A percentile compares a stretch with the other conserved stretches of the same genome.
Evolutionary conservation across 1,140 invertebrate genomes (phyloP).

Genomic region (Bombus picipes): DNA sequence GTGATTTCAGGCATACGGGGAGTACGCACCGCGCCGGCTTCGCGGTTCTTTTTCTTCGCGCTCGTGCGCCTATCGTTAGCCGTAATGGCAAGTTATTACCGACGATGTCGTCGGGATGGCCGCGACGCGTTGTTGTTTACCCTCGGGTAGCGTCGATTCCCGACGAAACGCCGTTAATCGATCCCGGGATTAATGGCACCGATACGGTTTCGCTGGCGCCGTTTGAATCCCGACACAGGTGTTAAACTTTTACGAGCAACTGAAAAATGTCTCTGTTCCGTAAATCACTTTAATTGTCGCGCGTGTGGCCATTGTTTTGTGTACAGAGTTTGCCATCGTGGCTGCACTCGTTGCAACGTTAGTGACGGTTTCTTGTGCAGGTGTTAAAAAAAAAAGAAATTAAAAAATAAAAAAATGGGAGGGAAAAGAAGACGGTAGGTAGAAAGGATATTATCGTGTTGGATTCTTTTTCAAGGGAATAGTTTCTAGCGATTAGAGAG

Average conservation of each 20-base stretch:
- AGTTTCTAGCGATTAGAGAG: neutral
- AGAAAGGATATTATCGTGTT: too few relatives aligned
- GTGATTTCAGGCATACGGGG: slow-evolving; percentile 51
- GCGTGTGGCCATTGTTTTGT: neutral
- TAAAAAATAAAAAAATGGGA: neutral
- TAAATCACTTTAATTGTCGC: slow-evolving; percentile 52
- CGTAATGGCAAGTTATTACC: slow-evolving; percentile 73
- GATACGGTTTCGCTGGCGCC: slow-evolving; percentile 2
- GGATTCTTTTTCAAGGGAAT: too few relatives aligned
- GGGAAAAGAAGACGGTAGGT: neutral
- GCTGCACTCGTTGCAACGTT: neutral
- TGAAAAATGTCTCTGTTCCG: slow-evolving; percentile 48
- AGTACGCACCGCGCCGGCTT: slow-evolving; percentile 14
- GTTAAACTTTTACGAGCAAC: slow-evolving; percentile 51
- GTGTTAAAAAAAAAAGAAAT: neutral
- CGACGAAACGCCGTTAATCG: slow-evolving; percentile 59
- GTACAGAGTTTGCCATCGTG: neutral
- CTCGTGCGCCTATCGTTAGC: slow-evolving; percentile 27
- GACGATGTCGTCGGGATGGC: slow-evolving; percentile 27
- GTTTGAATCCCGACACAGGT: slow-evolving; percentile 46
- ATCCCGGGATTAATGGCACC: slow-evolving; percentile 49
- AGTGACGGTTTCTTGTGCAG: neutral
- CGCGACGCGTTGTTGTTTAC: slow-evolving; percentile 56
- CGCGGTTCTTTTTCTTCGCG: slow-evolving; percentile 49
- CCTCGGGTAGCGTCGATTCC: slow-evolving; percentile 44